Percentiles rank a stretch among this genome's conserved stretches.
phyloP scores from a whole-genome alignment of 2,797 vertebrate genomes.

The Phoeniculus purpureus region DNA sequence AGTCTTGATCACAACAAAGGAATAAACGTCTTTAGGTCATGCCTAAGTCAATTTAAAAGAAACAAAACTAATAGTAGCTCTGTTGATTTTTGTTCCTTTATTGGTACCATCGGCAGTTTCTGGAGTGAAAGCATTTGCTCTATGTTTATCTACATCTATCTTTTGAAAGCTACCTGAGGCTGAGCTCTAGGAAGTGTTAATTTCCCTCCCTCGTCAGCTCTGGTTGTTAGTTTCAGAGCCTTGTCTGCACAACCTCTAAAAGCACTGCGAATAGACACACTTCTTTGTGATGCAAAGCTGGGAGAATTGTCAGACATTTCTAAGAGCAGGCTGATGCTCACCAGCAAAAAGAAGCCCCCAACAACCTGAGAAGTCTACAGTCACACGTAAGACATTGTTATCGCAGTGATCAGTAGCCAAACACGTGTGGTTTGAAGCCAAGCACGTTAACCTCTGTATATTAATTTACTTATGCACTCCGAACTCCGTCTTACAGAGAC shows the following conservation, averaged over 20 bases:
- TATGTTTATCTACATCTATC: not conserved
- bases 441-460: not conserved
- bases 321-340: not conserved
- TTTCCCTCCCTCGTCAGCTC: not conserved
- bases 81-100: not conserved
- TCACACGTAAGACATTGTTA: not conserved
- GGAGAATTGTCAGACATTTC: not conserved
- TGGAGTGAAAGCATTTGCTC: not conserved
- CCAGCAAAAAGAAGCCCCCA: not conserved
- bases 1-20: not conserved
- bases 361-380: not conserved
- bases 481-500: constrained; percentile 12
- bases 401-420: constrained; percentile 1
- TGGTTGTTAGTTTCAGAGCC: not conserved
- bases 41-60: not conserved
- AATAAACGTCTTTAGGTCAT: not conserved
- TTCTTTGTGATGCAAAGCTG: not conserved
- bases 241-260: constrained; percentile 23
- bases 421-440: constrained; percentile 28
- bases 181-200: not conserved
- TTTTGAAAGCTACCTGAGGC: not conserved
- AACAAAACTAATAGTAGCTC: not conserved
- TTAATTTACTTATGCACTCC: not conserved
- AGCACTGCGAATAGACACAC: not conserved
- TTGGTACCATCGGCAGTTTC: not conserved